phyloP scores from a whole-genome alignment of 1,140 invertebrate species.

The Drosophila novamexicana region DNA sequence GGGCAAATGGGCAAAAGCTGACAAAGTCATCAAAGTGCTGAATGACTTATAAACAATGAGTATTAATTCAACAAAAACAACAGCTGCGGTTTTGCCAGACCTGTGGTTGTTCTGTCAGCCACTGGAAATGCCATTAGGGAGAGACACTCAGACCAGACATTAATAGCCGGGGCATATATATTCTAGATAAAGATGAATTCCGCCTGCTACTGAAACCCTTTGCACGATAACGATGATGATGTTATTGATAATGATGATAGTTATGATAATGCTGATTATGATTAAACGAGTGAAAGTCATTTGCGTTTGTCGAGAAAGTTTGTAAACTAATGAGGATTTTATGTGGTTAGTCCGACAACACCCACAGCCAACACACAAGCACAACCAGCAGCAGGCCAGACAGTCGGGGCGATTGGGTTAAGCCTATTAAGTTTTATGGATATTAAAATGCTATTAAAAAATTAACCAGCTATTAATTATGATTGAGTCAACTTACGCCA shows the following conservation, averaged over 20 bases:
- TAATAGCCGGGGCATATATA: slow-evolving; percentile 17
- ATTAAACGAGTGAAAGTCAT: slow-evolving; percentile 72
- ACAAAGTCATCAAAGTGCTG: slow-evolving; percentile 48
- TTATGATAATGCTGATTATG: slow-evolving; percentile 28
- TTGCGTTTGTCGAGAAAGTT: slow-evolving; percentile 56
- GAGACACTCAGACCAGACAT: slow-evolving; percentile 3
- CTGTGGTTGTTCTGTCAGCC: slow-evolving; percentile 29
- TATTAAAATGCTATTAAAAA: slow-evolving; percentile 34
- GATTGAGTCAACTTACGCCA: slow-evolving; percentile 11
- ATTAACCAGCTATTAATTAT: slow-evolving; percentile 48
- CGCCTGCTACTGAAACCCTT: slow-evolving; percentile 16
- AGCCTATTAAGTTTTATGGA: slow-evolving; percentile 32
- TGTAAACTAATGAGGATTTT: slow-evolving; percentile 65
- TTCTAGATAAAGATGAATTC: slow-evolving; percentile 36
- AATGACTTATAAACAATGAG: slow-evolving; percentile 28
- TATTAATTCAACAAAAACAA: slow-evolving; percentile 55
- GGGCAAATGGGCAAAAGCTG: slow-evolving; percentile 38
- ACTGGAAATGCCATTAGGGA: slow-evolving; percentile 65
- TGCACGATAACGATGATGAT: background rate
- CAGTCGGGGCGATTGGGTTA: slow-evolving; percentile 16
- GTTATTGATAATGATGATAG: slow-evolving; percentile 33
- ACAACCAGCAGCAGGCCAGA: background rate
- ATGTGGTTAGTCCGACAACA: slow-evolving; percentile 59
- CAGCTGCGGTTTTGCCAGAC: slow-evolving; percentile 30
- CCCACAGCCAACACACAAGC: slow-evolving; percentile 19